Evolutionary conservation across 2,888 invertebrate genomes (phyloP).

Genomic region (Baccha elongata): DNA sequence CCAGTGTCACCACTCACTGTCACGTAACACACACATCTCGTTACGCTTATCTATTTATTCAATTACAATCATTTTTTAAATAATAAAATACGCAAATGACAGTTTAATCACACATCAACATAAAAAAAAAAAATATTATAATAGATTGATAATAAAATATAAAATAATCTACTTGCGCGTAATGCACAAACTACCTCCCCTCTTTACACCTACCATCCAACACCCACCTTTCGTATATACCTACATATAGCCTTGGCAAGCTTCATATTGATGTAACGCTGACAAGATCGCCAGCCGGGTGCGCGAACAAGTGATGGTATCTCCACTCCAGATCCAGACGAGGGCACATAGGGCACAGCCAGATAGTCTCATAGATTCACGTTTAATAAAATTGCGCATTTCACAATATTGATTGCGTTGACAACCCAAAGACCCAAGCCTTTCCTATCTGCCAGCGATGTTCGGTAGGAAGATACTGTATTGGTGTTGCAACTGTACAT

Average conservation of each 20-base stretch:
- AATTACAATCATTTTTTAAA: constrained; percentile 42
- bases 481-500: background rate
- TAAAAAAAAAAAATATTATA: constrained; percentile 33
- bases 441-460: background rate
- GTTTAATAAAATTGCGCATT: constrained; percentile 52
- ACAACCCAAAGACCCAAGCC: constrained; percentile 34
- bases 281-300: constrained; percentile 41
- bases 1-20: constrained; percentile 23
- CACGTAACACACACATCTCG: background rate
- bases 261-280: constrained; percentile 12
- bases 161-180: constrained; percentile 20
- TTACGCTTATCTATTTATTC: constrained; percentile 43
- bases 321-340: constrained; percentile 25
- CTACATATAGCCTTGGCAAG: constrained; percentile 8
- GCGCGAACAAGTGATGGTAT: constrained; percentile 4
- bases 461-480: background rate
- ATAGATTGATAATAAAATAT: constrained; percentile 19
- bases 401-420: constrained; percentile 29
- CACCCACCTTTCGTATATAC: background rate
- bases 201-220: background rate
- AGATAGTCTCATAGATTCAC: constrained; percentile 48
- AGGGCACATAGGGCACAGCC: constrained; percentile 47
- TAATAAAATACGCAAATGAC: constrained; percentile 40
- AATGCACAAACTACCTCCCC: background rate
- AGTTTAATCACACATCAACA: constrained; percentile 30